A percentile compares a stretch with the other conserved stretches of the same genome.
phyloP scores from a whole-genome alignment of 2,888 invertebrate species.

The Brachylomia viminalis region DNA sequence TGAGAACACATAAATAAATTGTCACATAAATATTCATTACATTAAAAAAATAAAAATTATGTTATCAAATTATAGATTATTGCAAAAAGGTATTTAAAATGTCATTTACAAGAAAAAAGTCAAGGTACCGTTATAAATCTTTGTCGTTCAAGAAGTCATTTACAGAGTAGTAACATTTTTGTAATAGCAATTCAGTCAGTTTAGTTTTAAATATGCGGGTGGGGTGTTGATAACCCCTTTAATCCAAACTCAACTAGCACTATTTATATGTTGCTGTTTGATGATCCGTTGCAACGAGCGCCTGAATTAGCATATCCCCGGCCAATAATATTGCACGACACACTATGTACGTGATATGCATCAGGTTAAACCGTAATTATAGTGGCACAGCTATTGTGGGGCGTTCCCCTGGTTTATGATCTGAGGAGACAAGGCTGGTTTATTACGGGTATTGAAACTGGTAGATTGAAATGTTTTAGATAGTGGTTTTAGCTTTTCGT shows the following conservation, averaged over 20 bases:
- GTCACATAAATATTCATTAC: too few relatives aligned
- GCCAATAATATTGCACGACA: slow-evolving; percentile 58
- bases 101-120: too few relatives aligned
- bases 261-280: slow-evolving; percentile 34
- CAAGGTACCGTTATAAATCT: too few relatives aligned
- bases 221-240: slow-evolving; percentile 21
- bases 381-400: slow-evolving; percentile 6
- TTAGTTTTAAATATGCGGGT: too few relatives aligned
- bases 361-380: slow-evolving; percentile 45
- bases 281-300: slow-evolving; percentile 48
- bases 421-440: slow-evolving; percentile 8
- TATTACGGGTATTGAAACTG: slow-evolving; percentile 3
- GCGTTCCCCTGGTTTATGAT: slow-evolving; percentile 31
- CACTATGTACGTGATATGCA: slow-evolving; percentile 48
- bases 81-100: too few relatives aligned
- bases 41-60: too few relatives aligned
- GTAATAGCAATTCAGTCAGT: too few relatives aligned
- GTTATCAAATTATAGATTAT: too few relatives aligned
- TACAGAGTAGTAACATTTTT: too few relatives aligned
- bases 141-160: too few relatives aligned
- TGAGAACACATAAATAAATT: too few relatives aligned
- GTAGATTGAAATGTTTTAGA: neutral
- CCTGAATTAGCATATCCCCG: slow-evolving; percentile 57
- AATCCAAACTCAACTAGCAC: slow-evolving; percentile 17
- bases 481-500: neutral